These are phyloP conservation scores for Buathra laborator DNA, from an alignment of 2,888 invertebrate genomes.

Conservation along the genomic window DNA sequence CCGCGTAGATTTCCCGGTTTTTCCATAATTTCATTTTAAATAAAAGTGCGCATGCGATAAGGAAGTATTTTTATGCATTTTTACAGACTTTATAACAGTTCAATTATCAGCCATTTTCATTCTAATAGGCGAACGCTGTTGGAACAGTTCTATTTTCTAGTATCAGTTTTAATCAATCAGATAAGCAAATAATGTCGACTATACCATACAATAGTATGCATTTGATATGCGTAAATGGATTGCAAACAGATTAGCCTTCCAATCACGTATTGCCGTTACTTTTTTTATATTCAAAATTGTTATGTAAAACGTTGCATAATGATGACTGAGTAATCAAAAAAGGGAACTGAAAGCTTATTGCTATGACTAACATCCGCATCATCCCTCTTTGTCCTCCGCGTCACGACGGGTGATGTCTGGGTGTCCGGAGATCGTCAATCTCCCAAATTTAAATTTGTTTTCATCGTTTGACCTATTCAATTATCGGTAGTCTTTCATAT, in stretches of 20 bases:
- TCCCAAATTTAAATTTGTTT: too few species aligned
- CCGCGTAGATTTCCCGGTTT: neutral
- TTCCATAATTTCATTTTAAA: neutral
- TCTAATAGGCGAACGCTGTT: neutral
- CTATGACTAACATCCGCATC: too few species aligned
- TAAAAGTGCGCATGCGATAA: neutral
- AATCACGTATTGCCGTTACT: neutral
- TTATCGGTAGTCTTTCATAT: too few species aligned
- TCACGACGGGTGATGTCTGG: too few species aligned
- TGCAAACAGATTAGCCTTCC: neutral
- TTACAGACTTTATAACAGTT: neutral
- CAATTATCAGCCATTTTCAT: neutral
- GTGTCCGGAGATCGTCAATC: too few species aligned
- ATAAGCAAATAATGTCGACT: constrained; percentile 25
- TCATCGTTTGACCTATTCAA: too few species aligned
- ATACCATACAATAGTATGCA: neutral
- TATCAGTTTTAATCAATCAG: neutral
- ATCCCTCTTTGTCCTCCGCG: too few species aligned
- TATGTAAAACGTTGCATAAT: neutral
- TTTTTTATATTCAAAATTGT: constrained; percentile 5
- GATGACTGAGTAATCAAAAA: neutral
- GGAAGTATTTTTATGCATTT: neutral
- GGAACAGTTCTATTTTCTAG: neutral
- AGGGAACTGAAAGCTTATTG: neutral
- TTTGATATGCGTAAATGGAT: neutral